Conservation (phyloP, 2,888 invertebrate species). For the Camptogramma bilineatum region DNA sequence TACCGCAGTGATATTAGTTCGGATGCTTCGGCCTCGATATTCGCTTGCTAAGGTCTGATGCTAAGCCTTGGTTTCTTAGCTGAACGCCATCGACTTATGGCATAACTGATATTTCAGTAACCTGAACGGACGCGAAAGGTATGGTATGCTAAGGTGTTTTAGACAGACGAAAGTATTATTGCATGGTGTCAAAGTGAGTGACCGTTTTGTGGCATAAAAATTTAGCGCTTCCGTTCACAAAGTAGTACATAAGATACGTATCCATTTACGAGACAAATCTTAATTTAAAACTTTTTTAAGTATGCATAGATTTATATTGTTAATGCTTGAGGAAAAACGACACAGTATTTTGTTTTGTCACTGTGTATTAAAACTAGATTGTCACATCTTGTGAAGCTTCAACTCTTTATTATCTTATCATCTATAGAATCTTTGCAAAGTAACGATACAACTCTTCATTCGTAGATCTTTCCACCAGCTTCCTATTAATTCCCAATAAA, state of each 20-base stretch:
- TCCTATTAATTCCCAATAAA: slow-evolving; percentile 34
- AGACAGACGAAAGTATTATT: too few relatives aligned
- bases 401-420: not conserved
- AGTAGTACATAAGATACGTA: too few relatives aligned
- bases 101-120: not conserved
- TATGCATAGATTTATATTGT: too few relatives aligned
- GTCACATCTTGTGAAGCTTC: not conserved
- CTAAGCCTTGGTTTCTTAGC: slow-evolving; percentile 5
- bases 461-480: slow-evolving; percentile 29
- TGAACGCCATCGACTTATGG: slow-evolving; percentile 7
- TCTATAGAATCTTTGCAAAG: not conserved
- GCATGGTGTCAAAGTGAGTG: too few relatives aligned
- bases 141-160: too few relatives aligned
- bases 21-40: slow-evolving; percentile 39
- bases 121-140: not conserved
- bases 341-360: not conserved
- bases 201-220: too few relatives aligned
- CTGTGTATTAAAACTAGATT: not conserved
- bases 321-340: not conserved
- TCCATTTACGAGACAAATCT: too few relatives aligned
- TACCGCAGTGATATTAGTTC: slow-evolving; percentile 74
- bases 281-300: too few relatives aligned
- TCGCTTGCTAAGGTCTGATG: slow-evolving; percentile 29
- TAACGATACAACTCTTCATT: slow-evolving; percentile 12
- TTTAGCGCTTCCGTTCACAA: too few relatives aligned